A percentile compares a stretch with the other conserved stretches of the same genome.
Conservation (phyloP, 2,888 invertebrate genomes). For the Fissipunctia ypsillon region DNA sequence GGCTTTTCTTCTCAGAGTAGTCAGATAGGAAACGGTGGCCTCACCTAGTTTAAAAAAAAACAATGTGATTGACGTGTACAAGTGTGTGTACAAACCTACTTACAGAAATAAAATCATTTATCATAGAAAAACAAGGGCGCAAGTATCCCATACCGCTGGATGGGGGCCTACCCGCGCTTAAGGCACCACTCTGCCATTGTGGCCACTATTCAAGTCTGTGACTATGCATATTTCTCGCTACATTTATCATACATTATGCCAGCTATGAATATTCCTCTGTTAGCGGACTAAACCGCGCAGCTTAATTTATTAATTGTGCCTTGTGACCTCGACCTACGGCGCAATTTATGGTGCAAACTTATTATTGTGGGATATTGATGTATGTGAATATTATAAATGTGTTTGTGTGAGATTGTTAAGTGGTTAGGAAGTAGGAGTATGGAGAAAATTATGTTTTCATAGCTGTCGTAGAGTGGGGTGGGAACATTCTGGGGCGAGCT, state of each 20-base stretch:
- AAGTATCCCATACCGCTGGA: slow-evolving; percentile 39
- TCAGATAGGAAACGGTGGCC: no score
- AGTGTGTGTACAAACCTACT: no score
- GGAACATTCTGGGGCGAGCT: slow-evolving; percentile 14
- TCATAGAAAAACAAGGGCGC: background rate
- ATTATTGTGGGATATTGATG: slow-evolving; percentile 71
- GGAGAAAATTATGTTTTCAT: slow-evolving; percentile 58
- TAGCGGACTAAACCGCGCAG: slow-evolving; percentile 76
- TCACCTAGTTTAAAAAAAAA: no score
- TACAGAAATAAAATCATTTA: no score
- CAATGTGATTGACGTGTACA: no score
- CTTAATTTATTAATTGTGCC: slow-evolving; percentile 87
- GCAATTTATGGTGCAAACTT: slow-evolving; percentile 81
- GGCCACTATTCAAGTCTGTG: slow-evolving; percentile 75
- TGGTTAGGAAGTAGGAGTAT: slow-evolving; percentile 33
- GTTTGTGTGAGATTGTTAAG: slow-evolving; percentile 65
- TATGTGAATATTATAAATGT: slow-evolving; percentile 63
- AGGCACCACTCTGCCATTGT: slow-evolving; percentile 70
- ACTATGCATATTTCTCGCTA: slow-evolving; percentile 84
- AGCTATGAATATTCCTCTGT: slow-evolving; percentile 87
- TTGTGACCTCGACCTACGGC: slow-evolving; percentile 74
- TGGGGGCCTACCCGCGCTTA: slow-evolving; percentile 50
- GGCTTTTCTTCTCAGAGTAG: no score
- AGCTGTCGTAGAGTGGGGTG: slow-evolving; percentile 37
- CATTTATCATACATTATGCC: slow-evolving; percentile 86